These are phyloP conservation scores for Galerucella pusilla DNA, from an alignment of 2,888 invertebrate species.

Conservation along the genomic window DNA sequence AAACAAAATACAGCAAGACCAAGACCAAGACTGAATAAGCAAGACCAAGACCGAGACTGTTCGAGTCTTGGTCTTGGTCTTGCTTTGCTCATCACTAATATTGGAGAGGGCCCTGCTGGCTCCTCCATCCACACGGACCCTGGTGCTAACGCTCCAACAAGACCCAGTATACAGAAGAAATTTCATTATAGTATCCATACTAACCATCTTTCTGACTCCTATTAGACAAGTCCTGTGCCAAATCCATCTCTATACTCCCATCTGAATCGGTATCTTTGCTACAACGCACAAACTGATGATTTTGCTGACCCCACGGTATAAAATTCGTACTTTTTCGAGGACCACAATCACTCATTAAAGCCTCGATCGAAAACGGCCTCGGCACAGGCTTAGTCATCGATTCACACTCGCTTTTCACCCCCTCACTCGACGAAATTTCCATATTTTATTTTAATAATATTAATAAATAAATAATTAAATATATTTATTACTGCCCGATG, in stretches of 20 bases:
- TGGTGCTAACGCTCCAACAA: too few relatives aligned
- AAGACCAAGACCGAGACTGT: too few relatives aligned
- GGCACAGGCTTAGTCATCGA: constrained; percentile 65
- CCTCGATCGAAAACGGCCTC: constrained; percentile 74
- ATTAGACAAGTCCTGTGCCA: constrained; percentile 63
- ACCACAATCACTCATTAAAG: constrained; percentile 67
- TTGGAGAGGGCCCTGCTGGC: too few relatives aligned
- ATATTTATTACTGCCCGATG: not conserved
- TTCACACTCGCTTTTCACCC: constrained; percentile 45
- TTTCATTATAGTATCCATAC: constrained; percentile 14
- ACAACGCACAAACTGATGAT: constrained; percentile 44
- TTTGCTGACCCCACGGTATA: constrained; percentile 50
- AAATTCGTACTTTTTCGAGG: constrained; percentile 52
- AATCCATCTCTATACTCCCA: constrained; percentile 62
- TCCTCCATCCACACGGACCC: too few relatives aligned
- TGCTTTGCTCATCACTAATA: too few relatives aligned
- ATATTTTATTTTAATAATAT: constrained; percentile 34
- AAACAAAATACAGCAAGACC: too few relatives aligned
- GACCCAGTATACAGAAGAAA: too few relatives aligned
- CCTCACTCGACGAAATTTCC: constrained; percentile 53
- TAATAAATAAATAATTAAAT: too few relatives aligned
- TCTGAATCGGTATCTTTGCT: constrained; percentile 61
- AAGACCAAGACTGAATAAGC: too few relatives aligned
- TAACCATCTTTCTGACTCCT: constrained; percentile 60
- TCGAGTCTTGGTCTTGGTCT: too few relatives aligned